Evolutionary conservation across 2,113 vertebrate genomes (phyloP).

Genomic region (Canis aureus): DNA sequence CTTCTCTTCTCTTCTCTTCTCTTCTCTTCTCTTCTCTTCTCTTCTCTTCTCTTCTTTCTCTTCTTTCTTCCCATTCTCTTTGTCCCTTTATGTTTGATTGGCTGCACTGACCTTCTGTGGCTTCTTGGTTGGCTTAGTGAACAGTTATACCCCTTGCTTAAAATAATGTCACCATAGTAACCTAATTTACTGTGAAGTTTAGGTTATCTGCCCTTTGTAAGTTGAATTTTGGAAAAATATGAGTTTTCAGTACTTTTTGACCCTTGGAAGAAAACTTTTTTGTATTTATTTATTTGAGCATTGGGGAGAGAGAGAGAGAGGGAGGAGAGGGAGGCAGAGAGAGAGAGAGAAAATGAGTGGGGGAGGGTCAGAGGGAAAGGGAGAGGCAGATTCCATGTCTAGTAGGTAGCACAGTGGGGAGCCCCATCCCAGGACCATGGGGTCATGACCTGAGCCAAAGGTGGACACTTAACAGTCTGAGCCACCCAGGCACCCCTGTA

Average conservation of each 20-base stretch:
- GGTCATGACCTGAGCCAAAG: too few relatives aligned
- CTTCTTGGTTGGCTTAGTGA: conserved; percentile 36
- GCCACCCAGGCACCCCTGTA: too few relatives aligned
- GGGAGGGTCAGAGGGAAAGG: too few relatives aligned
- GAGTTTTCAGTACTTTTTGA: neutral
- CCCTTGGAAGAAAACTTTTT: neutral
- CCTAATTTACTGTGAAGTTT: neutral
- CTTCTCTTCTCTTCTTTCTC: neutral
- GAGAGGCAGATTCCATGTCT: too few relatives aligned
- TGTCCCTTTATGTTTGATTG: neutral
- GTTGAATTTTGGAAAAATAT: neutral
- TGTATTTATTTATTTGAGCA: too few relatives aligned
- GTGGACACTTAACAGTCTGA: too few relatives aligned
- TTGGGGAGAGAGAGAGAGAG: too few relatives aligned
- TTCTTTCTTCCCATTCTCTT: neutral
- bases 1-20: rapidly evolving
- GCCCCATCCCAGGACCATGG: too few relatives aligned
- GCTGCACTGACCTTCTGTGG: neutral
- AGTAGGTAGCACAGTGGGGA: too few relatives aligned
- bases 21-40: neutral
- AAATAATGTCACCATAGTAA: conserved; percentile 10
- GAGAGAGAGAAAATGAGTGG: too few relatives aligned
- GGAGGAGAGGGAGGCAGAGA: too few relatives aligned
- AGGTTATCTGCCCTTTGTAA: neutral
- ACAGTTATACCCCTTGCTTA: neutral